Evolutionary conservation across 1,140 invertebrate genomes (phyloP).

Genomic region (Thrips palmi): DNA sequence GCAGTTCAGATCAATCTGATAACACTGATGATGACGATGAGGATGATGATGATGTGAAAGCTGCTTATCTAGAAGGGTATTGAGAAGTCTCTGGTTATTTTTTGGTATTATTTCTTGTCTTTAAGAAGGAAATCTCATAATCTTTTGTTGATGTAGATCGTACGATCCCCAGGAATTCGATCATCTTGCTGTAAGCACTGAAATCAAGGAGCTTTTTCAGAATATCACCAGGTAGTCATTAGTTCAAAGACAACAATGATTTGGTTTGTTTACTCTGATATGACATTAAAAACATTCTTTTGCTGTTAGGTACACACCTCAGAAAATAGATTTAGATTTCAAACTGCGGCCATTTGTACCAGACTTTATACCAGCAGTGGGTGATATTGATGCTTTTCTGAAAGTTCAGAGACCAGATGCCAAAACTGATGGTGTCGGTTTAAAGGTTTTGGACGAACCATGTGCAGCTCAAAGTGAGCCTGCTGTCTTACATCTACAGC

Average conservation of each 20-base stretch:
- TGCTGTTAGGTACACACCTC: conserved; percentile 64
- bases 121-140: conserved; percentile 7
- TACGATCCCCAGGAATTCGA: conserved; percentile 77
- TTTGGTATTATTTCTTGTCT: too few species aligned
- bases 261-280: too few species aligned
- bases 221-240: too few species aligned
- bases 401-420: conserved; percentile 74
- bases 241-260: too few species aligned
- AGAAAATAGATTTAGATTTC: conserved; percentile 75
- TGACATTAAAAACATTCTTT: neutral
- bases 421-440: conserved; percentile 49
- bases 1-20: conserved; percentile 14
- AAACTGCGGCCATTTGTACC: conserved; percentile 89
- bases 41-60: conserved; percentile 15
- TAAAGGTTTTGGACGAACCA: conserved; percentile 86
- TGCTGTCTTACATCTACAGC: conserved; percentile 78
- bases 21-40: conserved; percentile 14
- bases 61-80: conserved; percentile 14
- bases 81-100: neutral
- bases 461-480: conserved; percentile 88
- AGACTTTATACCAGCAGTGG: conserved; percentile 92
- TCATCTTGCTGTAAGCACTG: neutral
- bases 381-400: conserved; percentile 94
- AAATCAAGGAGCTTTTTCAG: neutral
- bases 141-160: conserved; percentile 24